Evolutionary conservation across 2,888 invertebrate genomes (phyloP).

Genomic region (Cepaea hortensis): DNA sequence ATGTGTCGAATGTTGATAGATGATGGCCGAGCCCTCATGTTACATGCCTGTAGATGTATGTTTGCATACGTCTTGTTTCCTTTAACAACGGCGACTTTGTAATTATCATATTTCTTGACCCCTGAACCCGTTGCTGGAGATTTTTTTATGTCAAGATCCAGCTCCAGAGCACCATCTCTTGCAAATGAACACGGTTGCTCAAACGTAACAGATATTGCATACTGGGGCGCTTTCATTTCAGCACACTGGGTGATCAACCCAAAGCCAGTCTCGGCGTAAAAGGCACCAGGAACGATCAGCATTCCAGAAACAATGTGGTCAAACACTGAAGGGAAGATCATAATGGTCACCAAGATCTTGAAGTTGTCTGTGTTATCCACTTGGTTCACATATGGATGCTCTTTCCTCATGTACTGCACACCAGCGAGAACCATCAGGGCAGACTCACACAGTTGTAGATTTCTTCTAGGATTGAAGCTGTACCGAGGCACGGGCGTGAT

Average conservation of each 20-base stretch:
- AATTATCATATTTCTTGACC: conserved; percentile 29
- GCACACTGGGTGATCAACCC: conserved; percentile 50
- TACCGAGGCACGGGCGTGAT: conserved; percentile 57
- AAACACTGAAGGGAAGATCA: conserved; percentile 52
- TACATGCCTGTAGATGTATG: conserved; percentile 39
- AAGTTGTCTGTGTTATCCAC: conserved; percentile 40
- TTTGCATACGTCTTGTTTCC: conserved; percentile 48
- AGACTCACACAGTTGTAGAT: conserved; percentile 47
- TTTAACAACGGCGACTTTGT: conserved; percentile 43
- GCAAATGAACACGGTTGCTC: conserved; percentile 47
- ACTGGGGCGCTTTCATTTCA: conserved; percentile 39
- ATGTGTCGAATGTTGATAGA: conserved; percentile 49
- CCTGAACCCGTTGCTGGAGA: conserved; percentile 17
- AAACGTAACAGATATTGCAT: conserved; percentile 48
- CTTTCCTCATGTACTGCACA: conserved; percentile 43
- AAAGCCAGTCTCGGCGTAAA: conserved; percentile 60
- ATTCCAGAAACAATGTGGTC: conserved; percentile 57
- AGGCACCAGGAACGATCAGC: conserved; percentile 58
- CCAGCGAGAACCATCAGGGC: conserved; percentile 45
- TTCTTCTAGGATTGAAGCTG: conserved; percentile 54
- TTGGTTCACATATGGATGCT: conserved; percentile 47
- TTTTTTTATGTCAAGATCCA: conserved; percentile 41
- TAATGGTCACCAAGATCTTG: conserved; percentile 41
- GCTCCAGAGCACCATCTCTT: conserved; percentile 27
- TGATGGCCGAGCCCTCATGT: conserved; percentile 14